Evolutionary conservation across 2,113 vertebrate genomes (phyloP), one percentile per base, ranked within the genome.

Genomic region (Lanius collurio): DNA sequence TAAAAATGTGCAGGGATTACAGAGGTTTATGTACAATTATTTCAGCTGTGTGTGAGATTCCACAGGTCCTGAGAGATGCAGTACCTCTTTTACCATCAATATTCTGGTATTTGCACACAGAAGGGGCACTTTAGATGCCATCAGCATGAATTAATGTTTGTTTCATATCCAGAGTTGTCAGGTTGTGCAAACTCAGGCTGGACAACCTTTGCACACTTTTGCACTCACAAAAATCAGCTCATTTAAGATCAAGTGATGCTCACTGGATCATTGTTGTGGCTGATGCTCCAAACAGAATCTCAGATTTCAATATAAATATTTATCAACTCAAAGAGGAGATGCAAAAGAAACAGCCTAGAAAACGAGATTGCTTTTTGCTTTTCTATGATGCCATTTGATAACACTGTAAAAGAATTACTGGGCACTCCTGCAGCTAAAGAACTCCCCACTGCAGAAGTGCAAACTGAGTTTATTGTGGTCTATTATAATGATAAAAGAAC

Each of bases 371-470:
- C 31, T 62, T 93, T 95, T 82, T 90, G 90, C 65, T 95, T 91
- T 92, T 96, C 97, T 90, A 75, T 88, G 90, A 86, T 89, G 93
- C 81, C 95, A 87, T 89, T 94, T 95, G 90, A 83, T 94, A 96
- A 92, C 92, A 47, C 71, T 92, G 76, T 44, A 93, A 96, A 96
- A 96, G 91, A 93, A 91, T 93, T 73, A 93, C 68, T 89, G 65
- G 81, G 52, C 83, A 55, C 26, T 93, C 67, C 80, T 80, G 65
- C 80, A 85, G 84, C 77, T 93, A 90, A 89, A 81, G 95, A 89
- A 55, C 50, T 88, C 37, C 56, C 75, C 23, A 26, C 22, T 93
- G 93, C 92, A 97, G 82, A 87, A 95, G 78, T 26, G 1, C 44
- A 75, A 91, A 52, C 89, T 93, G 79, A 86, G 57, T 88, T 96